Conservation (phyloP, 2,888 invertebrate genomes). For the Chesias legatella region DNA sequence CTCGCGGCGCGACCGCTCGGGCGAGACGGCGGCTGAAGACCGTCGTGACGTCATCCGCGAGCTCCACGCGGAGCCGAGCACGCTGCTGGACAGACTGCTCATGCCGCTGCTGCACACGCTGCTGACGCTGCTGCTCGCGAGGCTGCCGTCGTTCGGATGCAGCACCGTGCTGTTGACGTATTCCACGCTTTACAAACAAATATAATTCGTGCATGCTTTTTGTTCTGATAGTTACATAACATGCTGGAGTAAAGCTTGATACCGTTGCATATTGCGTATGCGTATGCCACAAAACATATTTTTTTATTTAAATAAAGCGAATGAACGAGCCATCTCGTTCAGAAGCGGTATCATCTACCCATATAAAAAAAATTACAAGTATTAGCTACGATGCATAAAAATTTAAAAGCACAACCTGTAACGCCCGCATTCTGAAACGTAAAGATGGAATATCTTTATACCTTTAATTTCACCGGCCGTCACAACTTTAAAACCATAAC, state of each 20-base stretch:
- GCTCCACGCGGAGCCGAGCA: constrained; percentile 82
- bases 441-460: too few species aligned
- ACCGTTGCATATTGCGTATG: not conserved
- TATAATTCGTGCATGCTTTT: constrained; percentile 17
- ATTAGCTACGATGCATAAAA: too few species aligned
- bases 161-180: constrained; percentile 85
- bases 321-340: too few species aligned
- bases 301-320: too few species aligned
- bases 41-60: constrained; percentile 82
- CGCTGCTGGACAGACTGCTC: constrained; percentile 72
- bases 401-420: too few species aligned
- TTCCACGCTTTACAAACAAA: constrained; percentile 20
- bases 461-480: too few species aligned
- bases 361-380: too few species aligned
- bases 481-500: too few species aligned
- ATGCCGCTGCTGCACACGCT: constrained; percentile 81
- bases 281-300: not conserved
- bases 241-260: not conserved
- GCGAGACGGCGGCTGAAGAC: constrained; percentile 73
- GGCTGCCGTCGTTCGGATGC: constrained; percentile 92
- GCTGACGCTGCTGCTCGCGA: constrained; percentile 84
- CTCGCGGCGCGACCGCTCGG: constrained; percentile 86
- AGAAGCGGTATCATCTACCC: too few species aligned
- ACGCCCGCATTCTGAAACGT: too few species aligned
- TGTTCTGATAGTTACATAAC: constrained; percentile 7